Percentiles rank a stretch among this genome's conserved stretches.
Evolutionary conservation across 2,797 vertebrate genomes (phyloP).

Genomic region (Macroramphosus scolopax): DNA sequence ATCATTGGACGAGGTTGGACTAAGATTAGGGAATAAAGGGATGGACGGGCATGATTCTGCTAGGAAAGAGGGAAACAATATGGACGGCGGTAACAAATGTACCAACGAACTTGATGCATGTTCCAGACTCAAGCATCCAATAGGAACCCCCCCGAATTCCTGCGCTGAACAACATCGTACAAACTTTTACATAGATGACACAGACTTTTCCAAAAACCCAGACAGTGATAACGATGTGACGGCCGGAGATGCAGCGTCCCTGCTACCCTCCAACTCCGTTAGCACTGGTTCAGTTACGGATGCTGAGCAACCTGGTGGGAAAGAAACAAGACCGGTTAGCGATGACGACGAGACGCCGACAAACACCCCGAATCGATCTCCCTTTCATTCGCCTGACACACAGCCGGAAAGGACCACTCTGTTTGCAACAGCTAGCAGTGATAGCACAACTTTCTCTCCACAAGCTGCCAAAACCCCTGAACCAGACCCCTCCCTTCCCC

Average conservation of each 20-base stretch:
- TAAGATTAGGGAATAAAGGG: slow-evolving; percentile 21
- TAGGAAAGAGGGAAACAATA: slow-evolving; percentile 16
- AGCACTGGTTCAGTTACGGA: neutral
- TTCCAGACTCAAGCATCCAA: slow-evolving; percentile 23
- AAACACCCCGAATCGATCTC: slow-evolving; percentile 49
- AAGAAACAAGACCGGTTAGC: slow-evolving; percentile 6
- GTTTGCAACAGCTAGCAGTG: neutral
- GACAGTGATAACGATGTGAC: slow-evolving; percentile 8
- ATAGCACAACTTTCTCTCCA: neutral
- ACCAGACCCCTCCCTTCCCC: neutral
- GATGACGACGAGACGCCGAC: slow-evolving; percentile 67
- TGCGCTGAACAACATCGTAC: neutral
- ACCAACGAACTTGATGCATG: slow-evolving; percentile 27
- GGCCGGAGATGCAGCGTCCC: neutral
- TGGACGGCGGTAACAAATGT: accelerated
- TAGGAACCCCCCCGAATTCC: slow-evolving; percentile 33
- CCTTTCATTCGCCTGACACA: slow-evolving; percentile 19
- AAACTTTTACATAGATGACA: slow-evolving; percentile 50
- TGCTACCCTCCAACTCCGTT: slow-evolving; percentile 1
- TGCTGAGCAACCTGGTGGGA: neutral
- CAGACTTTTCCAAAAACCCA: slow-evolving; percentile 55
- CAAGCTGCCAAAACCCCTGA: neutral
- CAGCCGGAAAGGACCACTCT: neutral
- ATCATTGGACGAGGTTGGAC: slow-evolving; percentile 49
- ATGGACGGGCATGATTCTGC: slow-evolving; percentile 4